Evolutionary conservation across 1,140 invertebrate genomes (phyloP).

Genomic region (Drosophila ficusphila): DNA sequence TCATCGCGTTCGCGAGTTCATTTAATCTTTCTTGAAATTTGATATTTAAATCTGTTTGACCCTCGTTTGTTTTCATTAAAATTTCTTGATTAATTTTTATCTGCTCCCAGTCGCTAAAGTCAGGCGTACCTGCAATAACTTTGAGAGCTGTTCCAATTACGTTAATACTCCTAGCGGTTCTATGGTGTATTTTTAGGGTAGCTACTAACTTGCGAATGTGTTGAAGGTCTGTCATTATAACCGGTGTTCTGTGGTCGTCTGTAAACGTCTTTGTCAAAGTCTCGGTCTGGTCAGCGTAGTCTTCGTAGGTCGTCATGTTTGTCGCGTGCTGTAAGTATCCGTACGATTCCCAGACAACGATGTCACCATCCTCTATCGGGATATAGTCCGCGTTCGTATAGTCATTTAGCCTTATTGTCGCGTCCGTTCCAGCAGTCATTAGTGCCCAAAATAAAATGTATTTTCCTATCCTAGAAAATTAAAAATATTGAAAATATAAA

Average conservation of each 20-base stretch:
- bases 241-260: background rate
- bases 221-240: constrained; percentile 2
- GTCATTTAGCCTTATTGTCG: background rate
- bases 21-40: constrained; percentile 1
- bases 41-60: constrained; percentile 16
- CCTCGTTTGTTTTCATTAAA: constrained; percentile 13
- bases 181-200: constrained; percentile 16
- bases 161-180: constrained; percentile 12
- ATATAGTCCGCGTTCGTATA: background rate
- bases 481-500: background rate
- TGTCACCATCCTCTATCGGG: background rate
- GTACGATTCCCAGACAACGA: background rate
- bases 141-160: constrained; percentile 6
- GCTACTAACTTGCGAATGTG: background rate
- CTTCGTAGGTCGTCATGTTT: constrained; percentile 6
- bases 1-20: background rate
- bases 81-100: constrained; percentile 13
- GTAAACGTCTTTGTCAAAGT: background rate
- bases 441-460: background rate
- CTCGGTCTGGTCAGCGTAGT: background rate
- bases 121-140: no score
- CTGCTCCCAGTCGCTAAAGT: constrained; percentile 15
- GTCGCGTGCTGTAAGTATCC: background rate
- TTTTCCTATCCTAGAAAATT: background rate
- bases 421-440: background rate